These are phyloP conservation scores for Drosophila auraria DNA, from an alignment of 1,140 invertebrate species.

Conservation along the genomic window DNA sequence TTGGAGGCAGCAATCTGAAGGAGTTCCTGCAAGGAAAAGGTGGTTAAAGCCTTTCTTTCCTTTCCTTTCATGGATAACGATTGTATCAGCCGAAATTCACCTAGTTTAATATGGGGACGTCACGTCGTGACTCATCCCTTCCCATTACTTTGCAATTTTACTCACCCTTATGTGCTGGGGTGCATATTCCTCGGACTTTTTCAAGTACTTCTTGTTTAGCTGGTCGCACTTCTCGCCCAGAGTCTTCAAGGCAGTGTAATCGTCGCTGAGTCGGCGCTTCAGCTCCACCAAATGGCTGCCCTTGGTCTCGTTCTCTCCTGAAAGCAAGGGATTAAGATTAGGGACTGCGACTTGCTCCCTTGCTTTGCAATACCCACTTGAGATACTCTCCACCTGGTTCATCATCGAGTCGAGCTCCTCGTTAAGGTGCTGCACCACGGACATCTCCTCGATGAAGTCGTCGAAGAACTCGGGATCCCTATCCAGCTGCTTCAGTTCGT, in stretches of 20 bases:
- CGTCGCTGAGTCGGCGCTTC: slow-evolving; percentile 87
- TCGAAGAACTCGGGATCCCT: slow-evolving; percentile 89
- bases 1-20: slow-evolving; percentile 88
- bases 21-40: slow-evolving; percentile 78
- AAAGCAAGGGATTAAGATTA: slow-evolving; percentile 34
- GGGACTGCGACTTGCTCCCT: background rate
- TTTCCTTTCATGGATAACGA: background rate
- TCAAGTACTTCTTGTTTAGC: slow-evolving; percentile 89
- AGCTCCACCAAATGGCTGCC: slow-evolving; percentile 88
- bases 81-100: too few relatives aligned
- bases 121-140: background rate
- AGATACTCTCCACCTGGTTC: slow-evolving; percentile 89
- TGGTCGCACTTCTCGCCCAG: slow-evolving; percentile 90
- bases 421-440: slow-evolving; percentile 89
- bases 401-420: slow-evolving; percentile 90
- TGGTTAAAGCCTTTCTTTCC: background rate
- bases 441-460: slow-evolving; percentile 89
- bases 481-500: slow-evolving; percentile 89
- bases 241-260: slow-evolving; percentile 88
- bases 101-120: too few relatives aligned
- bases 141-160: background rate
- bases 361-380: slow-evolving; percentile 85
- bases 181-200: slow-evolving; percentile 89
- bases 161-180: slow-evolving; percentile 91
- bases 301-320: slow-evolving; percentile 89